Evolutionary conservation across 2,797 vertebrate species (phyloP), one percentile per base, ranked within the genome.

Genomic region (Florisuga fusca): DNA sequence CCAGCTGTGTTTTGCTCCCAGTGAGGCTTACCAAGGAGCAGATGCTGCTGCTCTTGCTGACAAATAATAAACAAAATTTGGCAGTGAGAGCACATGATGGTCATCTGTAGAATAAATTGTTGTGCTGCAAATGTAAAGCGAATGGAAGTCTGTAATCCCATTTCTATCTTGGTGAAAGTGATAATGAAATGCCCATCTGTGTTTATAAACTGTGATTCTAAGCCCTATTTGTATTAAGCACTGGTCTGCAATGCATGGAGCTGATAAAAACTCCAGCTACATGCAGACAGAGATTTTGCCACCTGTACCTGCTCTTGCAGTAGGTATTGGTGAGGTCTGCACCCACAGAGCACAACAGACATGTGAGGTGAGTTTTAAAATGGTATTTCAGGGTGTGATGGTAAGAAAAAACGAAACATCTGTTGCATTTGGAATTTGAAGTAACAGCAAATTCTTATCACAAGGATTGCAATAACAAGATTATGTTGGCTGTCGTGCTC

Each of bases 401-500:
- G n/a, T 59, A 38, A 41, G 74, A 66, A 46, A 34, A 66, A 50
- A 57, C 14, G 15, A 7, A 14, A 53, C 46, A 20, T 13, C 17
- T 9, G 8, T 18, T 89, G 50, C 36, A 58, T 66, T 84, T 97
- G 92, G 96, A 95, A 92, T 96, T 69, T 82, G 76, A 94, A 97
- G 64, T 26, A 85, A 89, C 83, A 88, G 92, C 89, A 90, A 94
- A 91, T 92, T 95, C 66, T 92, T 87, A 93, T 91, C 64, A 68
- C 64, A 83, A 7, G 62, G 82, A 87, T 87, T 58, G 53, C 90
- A 74, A 14, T 43, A 87, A 84, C 33, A 78, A 94, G 73, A 48
- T 94, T 89, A 62, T 89, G 57, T 83, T 96, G 90, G 88, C 85
- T 90, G 43, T 79, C 18, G 10, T 90, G 67, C 79, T 34, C 68